Percentiles rank a stretch among this genome's conserved stretches.
phyloP scores from a whole-genome alignment of 2,888 invertebrate genomes.

The Listrodromus nycthemerus region DNA sequence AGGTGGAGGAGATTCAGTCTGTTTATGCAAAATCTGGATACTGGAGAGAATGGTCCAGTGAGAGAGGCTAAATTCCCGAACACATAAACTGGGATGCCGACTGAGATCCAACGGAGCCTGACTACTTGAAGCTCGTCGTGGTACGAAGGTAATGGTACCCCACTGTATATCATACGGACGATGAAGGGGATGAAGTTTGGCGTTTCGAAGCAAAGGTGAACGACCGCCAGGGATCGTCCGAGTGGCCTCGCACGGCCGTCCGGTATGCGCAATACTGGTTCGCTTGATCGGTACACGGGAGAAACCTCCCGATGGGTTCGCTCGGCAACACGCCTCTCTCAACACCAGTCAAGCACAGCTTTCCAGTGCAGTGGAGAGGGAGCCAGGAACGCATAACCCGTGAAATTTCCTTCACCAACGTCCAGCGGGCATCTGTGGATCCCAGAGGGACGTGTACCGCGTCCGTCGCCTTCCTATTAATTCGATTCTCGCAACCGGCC shows the following conservation, averaged over 20 bases:
- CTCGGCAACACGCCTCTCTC: neutral
- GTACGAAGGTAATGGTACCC: slow-evolving; percentile 9
- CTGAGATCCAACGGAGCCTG: slow-evolving; percentile 1
- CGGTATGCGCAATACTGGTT: slow-evolving; percentile 13
- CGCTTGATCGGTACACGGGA: neutral
- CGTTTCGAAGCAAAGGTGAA: slow-evolving; percentile 9
- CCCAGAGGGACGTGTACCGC: slow-evolving; percentile 9
- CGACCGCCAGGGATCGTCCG: slow-evolving; percentile 3
- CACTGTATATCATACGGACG: slow-evolving; percentile 4
- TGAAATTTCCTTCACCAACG: slow-evolving; percentile 54
- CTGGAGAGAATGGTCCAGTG: neutral
- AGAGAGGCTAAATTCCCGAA: slow-evolving; percentile 6
- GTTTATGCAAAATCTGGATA: slow-evolving; percentile 12
- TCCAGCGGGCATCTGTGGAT: slow-evolving; percentile 12
- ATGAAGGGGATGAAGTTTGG: slow-evolving; percentile 11
- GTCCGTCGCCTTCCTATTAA: slow-evolving; percentile 41
- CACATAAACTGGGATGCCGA: neutral
- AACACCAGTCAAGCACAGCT: slow-evolving; percentile 34
- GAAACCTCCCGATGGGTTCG: slow-evolving; percentile 4
- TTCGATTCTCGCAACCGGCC: slow-evolving; percentile 42
- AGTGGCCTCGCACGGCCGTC: neutral
- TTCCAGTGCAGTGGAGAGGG: slow-evolving; percentile 45
- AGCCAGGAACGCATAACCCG: slow-evolving; percentile 51
- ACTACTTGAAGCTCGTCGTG: slow-evolving; percentile 10
- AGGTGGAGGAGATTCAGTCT: neutral